phyloP scores from a whole-genome alignment of 23 tunicate species.

The Phallusia fumigata region DNA sequence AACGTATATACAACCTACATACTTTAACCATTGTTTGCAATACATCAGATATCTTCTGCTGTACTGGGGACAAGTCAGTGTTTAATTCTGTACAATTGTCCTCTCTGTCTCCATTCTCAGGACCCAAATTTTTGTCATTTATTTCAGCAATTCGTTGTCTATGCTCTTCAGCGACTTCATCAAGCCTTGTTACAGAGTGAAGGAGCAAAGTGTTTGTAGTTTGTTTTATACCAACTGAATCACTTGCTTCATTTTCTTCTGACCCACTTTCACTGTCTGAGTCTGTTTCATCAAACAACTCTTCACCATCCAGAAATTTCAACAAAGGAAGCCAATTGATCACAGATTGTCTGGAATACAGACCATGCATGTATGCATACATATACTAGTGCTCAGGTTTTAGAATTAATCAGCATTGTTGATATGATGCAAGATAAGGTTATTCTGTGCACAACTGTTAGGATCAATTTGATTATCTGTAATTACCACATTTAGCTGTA shows the following conservation, averaged over 20 bases:
- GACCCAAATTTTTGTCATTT: neutral
- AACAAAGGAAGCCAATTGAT: conserved; percentile 3
- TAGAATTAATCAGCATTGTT: too few species aligned
- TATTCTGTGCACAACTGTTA: too few species aligned
- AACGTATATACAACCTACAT: neutral
- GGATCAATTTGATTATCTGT: neutral
- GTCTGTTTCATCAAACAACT: neutral
- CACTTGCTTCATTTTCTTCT: neutral
- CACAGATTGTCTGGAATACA: conserved; percentile 1
- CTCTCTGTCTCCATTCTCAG: neutral
- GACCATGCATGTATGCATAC: neutral
- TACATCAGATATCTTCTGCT: neutral
- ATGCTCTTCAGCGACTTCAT: neutral
- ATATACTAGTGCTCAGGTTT: too few species aligned
- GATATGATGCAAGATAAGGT: too few species aligned
- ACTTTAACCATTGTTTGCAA: neutral
- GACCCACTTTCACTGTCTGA: neutral
- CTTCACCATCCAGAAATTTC: conserved; percentile 30
- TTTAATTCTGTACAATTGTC: neutral
- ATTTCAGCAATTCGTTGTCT: neutral
- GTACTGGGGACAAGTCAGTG: neutral
- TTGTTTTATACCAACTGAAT: neutral
- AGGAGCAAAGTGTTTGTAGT: neutral
- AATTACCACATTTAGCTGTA: neutral
- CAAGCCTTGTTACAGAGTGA: neutral